Evolutionary conservation across 2,797 vertebrate species (phyloP).

Genomic region (Coregonus ussuriensis): DNA sequence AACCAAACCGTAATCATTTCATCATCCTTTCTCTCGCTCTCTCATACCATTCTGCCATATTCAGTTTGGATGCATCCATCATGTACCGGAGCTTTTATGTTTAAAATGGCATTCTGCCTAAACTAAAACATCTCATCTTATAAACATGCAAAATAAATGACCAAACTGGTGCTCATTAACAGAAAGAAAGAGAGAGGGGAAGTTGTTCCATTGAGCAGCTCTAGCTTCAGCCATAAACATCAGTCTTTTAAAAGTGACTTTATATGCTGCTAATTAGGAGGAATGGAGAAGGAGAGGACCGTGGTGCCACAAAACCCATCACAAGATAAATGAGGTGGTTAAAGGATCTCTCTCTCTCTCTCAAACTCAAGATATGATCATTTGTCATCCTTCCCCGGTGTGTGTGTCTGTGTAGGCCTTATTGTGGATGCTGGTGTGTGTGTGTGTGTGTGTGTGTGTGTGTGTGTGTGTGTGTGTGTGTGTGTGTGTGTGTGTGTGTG

Average conservation of each 20-base stretch:
- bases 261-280: slow-evolving; percentile 61
- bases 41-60: background rate
- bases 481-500: background rate
- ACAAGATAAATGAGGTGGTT: slow-evolving; percentile 63
- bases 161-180: background rate
- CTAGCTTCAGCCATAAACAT: slow-evolving; percentile 38
- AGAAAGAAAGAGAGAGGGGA: too few relatives aligned
- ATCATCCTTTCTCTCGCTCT: background rate
- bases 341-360: slow-evolving; percentile 53
- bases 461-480: background rate
- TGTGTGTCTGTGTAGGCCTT: slow-evolving; percentile 13
- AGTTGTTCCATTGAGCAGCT: background rate
- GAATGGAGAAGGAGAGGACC: slow-evolving; percentile 46
- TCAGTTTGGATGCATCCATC: background rate
- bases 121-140: background rate
- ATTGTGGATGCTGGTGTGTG: background rate
- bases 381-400: slow-evolving; percentile 18
- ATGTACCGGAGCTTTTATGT: background rate
- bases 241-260: slow-evolving; percentile 55
- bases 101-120: background rate
- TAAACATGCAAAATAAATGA: background rate
- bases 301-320: slow-evolving; percentile 24
- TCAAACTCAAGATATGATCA: slow-evolving; percentile 22
- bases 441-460: background rate
- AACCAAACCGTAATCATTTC: background rate